These are phyloP conservation scores for Epinephelus coioides DNA, from an alignment of 2,797 vertebrate species.

Conservation along the genomic window DNA sequence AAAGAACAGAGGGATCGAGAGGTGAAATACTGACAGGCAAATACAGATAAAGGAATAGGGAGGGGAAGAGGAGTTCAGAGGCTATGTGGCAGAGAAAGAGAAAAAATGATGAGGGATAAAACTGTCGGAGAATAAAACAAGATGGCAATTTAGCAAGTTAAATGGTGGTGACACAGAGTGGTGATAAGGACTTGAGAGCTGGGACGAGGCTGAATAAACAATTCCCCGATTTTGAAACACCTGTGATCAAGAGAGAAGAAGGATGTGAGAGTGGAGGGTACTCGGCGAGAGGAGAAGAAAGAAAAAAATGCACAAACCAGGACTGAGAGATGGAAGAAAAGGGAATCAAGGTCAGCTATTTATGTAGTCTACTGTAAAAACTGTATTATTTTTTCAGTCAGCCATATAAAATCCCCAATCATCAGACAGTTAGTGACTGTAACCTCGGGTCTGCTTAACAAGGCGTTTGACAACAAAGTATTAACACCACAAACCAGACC, in stretches of 20 bases:
- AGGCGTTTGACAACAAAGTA: slow-evolving; percentile 69
- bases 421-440: slow-evolving; percentile 50
- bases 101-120: slow-evolving; percentile 9
- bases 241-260: slow-evolving; percentile 8
- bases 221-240: slow-evolving; percentile 34
- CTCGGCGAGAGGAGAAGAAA: background rate
- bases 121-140: slow-evolving; percentile 27
- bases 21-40: slow-evolving; percentile 25
- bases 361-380: slow-evolving; percentile 45
- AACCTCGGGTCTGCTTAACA: slow-evolving; percentile 66
- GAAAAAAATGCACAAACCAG: slow-evolving; percentile 1
- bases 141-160: slow-evolving; percentile 42
- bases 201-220: slow-evolving; percentile 44
- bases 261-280: background rate
- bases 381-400: slow-evolving; percentile 38
- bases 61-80: slow-evolving; percentile 7
- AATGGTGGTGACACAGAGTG: slow-evolving; percentile 31
- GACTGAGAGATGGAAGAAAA: slow-evolving; percentile 2
- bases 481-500: slow-evolving; percentile 56
- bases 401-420: slow-evolving; percentile 51
- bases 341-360: slow-evolving; percentile 34
- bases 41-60: slow-evolving; percentile 19
- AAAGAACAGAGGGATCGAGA: background rate
- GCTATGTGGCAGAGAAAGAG: slow-evolving; percentile 7
- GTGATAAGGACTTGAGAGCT: slow-evolving; percentile 34